Evolutionary conservation across 2,113 vertebrate species (phyloP).

Genomic region (Onychostoma macrolepis): DNA sequence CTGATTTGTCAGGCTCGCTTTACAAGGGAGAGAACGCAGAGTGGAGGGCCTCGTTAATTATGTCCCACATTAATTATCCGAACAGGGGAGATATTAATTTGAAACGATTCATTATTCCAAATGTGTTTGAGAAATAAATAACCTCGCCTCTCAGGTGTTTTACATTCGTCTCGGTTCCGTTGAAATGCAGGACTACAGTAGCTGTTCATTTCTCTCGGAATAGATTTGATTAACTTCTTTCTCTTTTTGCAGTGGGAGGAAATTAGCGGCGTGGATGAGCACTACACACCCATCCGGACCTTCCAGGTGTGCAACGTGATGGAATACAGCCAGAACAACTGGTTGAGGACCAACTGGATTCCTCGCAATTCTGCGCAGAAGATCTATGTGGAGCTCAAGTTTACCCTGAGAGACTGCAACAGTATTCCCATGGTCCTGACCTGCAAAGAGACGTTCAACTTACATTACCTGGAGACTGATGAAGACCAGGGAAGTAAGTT

Average conservation of each 20-base stretch:
- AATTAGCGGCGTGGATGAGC: slow-evolving; percentile 97
- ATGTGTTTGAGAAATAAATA: slow-evolving; percentile 32
- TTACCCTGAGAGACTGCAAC: slow-evolving; percentile 97
- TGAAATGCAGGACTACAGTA: slow-evolving; percentile 10
- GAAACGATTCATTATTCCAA: slow-evolving; percentile 30
- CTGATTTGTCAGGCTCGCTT: slow-evolving; percentile 26
- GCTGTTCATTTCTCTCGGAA: neutral
- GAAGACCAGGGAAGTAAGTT: slow-evolving; percentile 92
- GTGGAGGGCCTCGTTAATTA: slow-evolving; percentile 32
- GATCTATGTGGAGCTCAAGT: slow-evolving; percentile 98
- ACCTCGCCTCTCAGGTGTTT: neutral
- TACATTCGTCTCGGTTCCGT: neutral
- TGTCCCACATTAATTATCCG: slow-evolving; percentile 34
- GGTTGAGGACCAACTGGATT: slow-evolving; percentile 99
- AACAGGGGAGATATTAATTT: slow-evolving; percentile 17
- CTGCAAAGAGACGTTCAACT: slow-evolving; percentile 98
- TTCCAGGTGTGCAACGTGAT: slow-evolving; percentile 99
- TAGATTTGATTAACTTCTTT: slow-evolving; percentile 29
- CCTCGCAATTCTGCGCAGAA: slow-evolving; percentile 94
- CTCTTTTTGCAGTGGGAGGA: slow-evolving; percentile 87
- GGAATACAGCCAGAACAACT: slow-evolving; percentile 99
- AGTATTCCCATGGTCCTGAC: slow-evolving; percentile 95
- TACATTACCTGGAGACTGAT: slow-evolving; percentile 94
- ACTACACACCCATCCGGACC: slow-evolving; percentile 97
- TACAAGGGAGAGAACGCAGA: slow-evolving; percentile 19